A percentile compares a stretch with the other conserved stretches of the same genome.
Conservation (phyloP, 2,113 vertebrate genomes). For the Pangasianodon gigas region DNA sequence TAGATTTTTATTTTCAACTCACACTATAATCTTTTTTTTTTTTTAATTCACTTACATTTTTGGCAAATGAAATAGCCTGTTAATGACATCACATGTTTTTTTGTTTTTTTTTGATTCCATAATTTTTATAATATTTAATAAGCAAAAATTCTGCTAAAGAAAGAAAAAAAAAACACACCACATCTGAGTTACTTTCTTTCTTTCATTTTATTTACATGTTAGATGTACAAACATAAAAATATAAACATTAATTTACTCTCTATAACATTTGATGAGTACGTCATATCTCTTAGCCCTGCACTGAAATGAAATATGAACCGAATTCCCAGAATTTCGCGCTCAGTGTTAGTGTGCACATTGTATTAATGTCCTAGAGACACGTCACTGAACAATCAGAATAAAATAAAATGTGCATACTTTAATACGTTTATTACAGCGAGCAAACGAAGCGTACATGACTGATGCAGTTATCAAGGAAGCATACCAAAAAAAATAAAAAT, state of each 20-base stretch:
- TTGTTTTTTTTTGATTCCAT: not conserved
- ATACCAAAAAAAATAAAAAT: slow-evolving; percentile 51
- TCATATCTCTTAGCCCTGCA: slow-evolving; percentile 58
- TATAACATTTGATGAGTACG: slow-evolving; percentile 60
- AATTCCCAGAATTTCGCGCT: not conserved
- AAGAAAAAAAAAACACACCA: not conserved
- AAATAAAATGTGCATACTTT: slow-evolving; percentile 7
- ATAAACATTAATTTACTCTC: slow-evolving; percentile 72
- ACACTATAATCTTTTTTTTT: too few species aligned
- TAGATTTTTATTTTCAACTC: too few species aligned
- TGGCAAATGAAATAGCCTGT: not conserved
- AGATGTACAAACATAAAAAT: slow-evolving; percentile 75
- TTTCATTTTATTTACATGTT: slow-evolving; percentile 76
- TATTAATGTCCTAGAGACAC: not conserved
- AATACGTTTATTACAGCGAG: slow-evolving; percentile 3
- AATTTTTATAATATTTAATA: too few species aligned
- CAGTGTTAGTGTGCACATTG: not conserved
- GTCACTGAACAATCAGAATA: not conserved
- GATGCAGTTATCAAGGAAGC: slow-evolving; percentile 33
- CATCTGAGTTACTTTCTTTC: slow-evolving; percentile 39
- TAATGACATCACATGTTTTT: not conserved
- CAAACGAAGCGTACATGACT: not conserved
- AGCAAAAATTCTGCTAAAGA: too few species aligned
- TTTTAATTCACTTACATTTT: too few species aligned
- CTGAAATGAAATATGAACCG: not conserved